phyloP scores from a whole-genome alignment of 2,888 invertebrate genomes.

The Tipula helvola region DNA sequence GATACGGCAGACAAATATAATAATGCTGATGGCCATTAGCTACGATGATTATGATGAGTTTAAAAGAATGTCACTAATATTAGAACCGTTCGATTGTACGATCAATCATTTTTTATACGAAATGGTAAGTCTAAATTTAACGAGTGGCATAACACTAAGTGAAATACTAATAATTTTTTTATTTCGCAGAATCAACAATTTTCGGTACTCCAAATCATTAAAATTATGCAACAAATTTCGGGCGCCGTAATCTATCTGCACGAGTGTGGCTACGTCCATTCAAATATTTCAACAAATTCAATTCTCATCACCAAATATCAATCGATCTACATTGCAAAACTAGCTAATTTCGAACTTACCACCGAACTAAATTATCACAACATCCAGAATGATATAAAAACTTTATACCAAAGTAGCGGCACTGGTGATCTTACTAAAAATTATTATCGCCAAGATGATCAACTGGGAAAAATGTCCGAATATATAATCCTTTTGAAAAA shows the following conservation, averaged over 20 bases:
- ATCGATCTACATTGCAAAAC: slow-evolving; percentile 30
- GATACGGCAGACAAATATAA: slow-evolving; percentile 9
- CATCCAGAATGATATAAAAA: slow-evolving; percentile 10
- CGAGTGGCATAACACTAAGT: too few relatives aligned
- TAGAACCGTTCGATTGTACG: slow-evolving; percentile 38
- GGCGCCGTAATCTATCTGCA: slow-evolving; percentile 38
- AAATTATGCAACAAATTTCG: slow-evolving; percentile 34
- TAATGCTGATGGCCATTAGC: slow-evolving; percentile 36
- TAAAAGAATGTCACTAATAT: slow-evolving; percentile 35
- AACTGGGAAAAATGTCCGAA: not conserved
- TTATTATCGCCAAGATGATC: not conserved
- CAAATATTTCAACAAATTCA: slow-evolving; percentile 35
- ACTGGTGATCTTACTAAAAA: not conserved
- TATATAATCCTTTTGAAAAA: not conserved
- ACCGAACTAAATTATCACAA: slow-evolving; percentile 14
- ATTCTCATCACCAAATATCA: slow-evolving; percentile 29
- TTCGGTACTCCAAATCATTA: slow-evolving; percentile 26
- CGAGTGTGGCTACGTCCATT: slow-evolving; percentile 40
- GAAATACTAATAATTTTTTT: not conserved
- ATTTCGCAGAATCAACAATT: slow-evolving; percentile 30
- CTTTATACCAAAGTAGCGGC: not conserved
- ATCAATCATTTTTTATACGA: slow-evolving; percentile 37
- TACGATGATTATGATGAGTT: slow-evolving; percentile 30
- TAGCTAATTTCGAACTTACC: slow-evolving; percentile 35
- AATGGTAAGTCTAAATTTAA: slow-evolving; percentile 29